phyloP scores from a whole-genome alignment of 2,797 vertebrate genomes.

The Leptodactylus fallax region DNA sequence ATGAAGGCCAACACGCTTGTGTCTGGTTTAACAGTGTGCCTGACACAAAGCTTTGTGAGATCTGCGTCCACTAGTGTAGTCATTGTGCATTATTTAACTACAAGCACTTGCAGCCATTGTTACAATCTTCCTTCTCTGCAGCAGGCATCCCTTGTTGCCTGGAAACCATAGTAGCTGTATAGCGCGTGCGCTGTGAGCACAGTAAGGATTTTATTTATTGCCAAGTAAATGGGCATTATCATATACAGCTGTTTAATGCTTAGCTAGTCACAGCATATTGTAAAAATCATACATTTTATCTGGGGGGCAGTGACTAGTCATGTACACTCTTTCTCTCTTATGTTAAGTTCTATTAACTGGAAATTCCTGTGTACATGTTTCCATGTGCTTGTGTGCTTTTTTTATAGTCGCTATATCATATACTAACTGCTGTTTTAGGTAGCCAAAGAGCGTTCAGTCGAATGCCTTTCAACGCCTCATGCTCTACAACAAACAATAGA shows the following conservation, averaged over 20 bases:
- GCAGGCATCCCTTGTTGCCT: constrained; percentile 77
- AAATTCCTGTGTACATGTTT: too few species aligned
- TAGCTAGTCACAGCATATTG: background rate
- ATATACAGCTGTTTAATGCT: constrained; percentile 32
- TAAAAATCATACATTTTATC: background rate
- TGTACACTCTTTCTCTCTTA: background rate
- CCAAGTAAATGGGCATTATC: constrained; percentile 31
- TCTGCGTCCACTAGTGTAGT: constrained; percentile 60
- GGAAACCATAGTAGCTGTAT: constrained; percentile 74
- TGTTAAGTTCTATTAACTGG: too few species aligned
- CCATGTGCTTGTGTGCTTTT: background rate
- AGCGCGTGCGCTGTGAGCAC: constrained; percentile 72
- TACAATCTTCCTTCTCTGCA: constrained; percentile 74
- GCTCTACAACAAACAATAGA: background rate
- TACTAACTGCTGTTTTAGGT: background rate
- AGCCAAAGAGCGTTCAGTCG: background rate
- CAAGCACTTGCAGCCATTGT: constrained; percentile 75
- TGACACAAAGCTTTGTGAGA: background rate
- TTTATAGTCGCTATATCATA: background rate
- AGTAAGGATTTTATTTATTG: constrained; percentile 31
- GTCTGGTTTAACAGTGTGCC: background rate
- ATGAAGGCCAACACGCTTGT: too few species aligned
- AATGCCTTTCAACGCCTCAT: background rate
- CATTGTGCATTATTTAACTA: constrained; percentile 69
- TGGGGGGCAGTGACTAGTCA: background rate